Evolutionary conservation across 2,113 vertebrate genomes (phyloP), one percentile per base, ranked within the genome.

Genomic region (Corythaeola cristata): DNA sequence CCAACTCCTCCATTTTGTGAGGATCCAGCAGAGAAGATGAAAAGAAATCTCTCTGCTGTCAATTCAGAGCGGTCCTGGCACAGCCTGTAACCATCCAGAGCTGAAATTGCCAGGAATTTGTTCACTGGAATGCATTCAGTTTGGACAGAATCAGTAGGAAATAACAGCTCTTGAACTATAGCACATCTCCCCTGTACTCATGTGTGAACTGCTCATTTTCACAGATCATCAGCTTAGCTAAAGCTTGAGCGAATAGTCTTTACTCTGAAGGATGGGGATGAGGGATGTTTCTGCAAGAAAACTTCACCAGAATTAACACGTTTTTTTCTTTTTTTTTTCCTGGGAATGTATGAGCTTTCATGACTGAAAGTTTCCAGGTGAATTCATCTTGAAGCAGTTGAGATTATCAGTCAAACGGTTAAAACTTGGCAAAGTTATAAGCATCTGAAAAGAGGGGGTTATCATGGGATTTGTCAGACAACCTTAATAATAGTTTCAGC

Each of bases 191-290:
- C 87, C 91, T 96, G 85, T 96, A 96, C 96, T 96, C 94, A 95
- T 89, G 96, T 96, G 96, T 97, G 91, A 97, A 97, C 94, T 95
- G 91, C 96, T 96, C 96, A 58, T 97, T 96, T 96, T 96, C 94
- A 97, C 96, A 96, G 96, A 91, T 97, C 94, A 96, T 97, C 96
- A 91, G 85, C 66, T 96, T 95, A 96, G 66, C 93, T 88, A 88
- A 93, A 94, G 74, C 87, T 87, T 94, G 74, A 71, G 93, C 96
- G 94, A 96, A 89, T 91, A 69, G 68, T 89, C 88, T 85, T 87
- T 91, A 85, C 85, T 85, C 69, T 0, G 0, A 89, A 76, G 45
- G 56, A 53, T 89, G 76, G 74, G 35, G 45, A 47, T 88, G 45
- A 80, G 58, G 63, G 63, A 49, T 68, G 44, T 74, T 96, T 96